Base-by-base conservation (phyloP, 1,140 invertebrate genomes). In the Brachionus paranguensis region DNA sequence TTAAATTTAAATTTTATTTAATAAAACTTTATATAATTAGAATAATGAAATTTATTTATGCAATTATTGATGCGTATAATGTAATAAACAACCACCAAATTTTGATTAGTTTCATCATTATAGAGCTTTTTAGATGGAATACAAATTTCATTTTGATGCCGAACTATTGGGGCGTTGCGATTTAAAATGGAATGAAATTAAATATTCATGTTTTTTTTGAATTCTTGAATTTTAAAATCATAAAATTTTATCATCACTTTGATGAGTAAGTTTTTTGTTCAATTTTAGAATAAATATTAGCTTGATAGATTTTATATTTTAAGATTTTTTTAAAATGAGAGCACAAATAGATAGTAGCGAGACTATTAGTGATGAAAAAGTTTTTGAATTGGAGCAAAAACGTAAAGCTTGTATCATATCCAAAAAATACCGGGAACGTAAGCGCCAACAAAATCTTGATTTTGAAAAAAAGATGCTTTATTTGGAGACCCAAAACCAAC, bases 401-500 rank as follows among this genome's bases (percentile, higher is more conserved):
- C 41, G 72, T 12, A 76, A 76, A 50, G 72, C 72, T 27, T 76
- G 72, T 76, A 76, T 76, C 14, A 50, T 76, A 29, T 76, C 72
- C 5, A 76, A 76, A 50, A 76, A 76, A 10, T 76, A 76, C 50
- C 72, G 72, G 8, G 72, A 76, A 12, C 41, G 45, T 5, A 76
- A 76, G 27, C 41, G 72, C 1, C 27, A 37, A 50, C 72, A 76
- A 50, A 76, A 50, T 14, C 17, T 45, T 27, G 72, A 76, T 27
- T 76, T 76, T 20, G 72, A 76, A 12, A 47, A 47, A 11, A 76
- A 76, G 50, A 50, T 76, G n/a, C 20, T 12, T 7, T 3, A 24
- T 24, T 50, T 76, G 43, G 72, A 76, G 29, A 24, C 12, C n/a
- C 14, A 47, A 50, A 76, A 76, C 24, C 43, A 50, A 7, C n/a